phyloP scores from a whole-genome alignment of 2,113 vertebrate genomes.

The Steatornis caripensis region DNA sequence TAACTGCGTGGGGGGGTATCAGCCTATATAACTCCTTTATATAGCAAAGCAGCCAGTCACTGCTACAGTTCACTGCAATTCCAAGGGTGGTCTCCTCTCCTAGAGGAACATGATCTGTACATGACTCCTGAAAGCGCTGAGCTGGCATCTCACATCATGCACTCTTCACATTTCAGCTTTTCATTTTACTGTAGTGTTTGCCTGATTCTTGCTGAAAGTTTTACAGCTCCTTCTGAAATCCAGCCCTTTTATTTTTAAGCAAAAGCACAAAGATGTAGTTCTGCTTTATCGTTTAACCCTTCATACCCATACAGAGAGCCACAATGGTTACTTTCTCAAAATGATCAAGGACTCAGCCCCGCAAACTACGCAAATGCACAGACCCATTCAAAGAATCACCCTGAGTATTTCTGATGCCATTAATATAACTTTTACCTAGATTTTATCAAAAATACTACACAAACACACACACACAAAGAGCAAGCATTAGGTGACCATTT shows the following conservation, averaged over 20 bases:
- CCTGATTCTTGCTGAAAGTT: conserved; percentile 1
- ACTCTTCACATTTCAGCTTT: conserved; percentile 26
- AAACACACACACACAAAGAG: too few relatives aligned
- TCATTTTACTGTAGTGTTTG: background rate
- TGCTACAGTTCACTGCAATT: background rate
- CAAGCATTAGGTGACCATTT: background rate
- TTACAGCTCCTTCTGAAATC: conserved; percentile 10
- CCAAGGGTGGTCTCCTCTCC: background rate
- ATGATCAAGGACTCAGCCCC: background rate
- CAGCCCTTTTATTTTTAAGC: background rate
- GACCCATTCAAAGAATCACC: background rate
- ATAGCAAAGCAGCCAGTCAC: background rate
- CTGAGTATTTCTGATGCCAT: background rate
- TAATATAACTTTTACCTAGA: background rate
- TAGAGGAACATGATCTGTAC: background rate
- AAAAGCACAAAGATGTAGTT: background rate
- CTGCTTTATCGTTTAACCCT: conserved; percentile 2
- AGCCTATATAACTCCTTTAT: background rate
- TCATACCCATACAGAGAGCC: background rate
- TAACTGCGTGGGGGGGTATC: background rate
- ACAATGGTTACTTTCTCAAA: background rate
- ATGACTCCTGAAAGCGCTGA: background rate
- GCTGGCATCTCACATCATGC: background rate
- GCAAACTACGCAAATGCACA: background rate
- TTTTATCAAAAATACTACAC: background rate